Conservation (phyloP, 2,888 invertebrate genomes). For the Diarsia brunnea region DNA sequence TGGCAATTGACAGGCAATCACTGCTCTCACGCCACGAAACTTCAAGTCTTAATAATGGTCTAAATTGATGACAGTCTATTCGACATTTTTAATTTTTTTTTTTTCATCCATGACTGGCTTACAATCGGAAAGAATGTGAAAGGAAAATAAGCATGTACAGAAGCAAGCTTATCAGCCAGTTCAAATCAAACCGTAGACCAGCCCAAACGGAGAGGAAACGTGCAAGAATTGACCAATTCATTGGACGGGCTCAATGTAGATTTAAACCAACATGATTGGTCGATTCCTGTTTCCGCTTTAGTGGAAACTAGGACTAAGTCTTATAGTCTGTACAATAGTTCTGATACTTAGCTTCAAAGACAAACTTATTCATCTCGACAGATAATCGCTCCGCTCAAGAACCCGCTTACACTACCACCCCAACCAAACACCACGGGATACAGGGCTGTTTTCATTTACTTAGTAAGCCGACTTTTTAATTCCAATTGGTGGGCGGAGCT, state of each 20-base stretch:
- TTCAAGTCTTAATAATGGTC: background rate
- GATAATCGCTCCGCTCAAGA: slow-evolving; percentile 43
- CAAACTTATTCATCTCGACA: background rate
- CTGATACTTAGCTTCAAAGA: too few relatives aligned
- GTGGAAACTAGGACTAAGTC: too few relatives aligned
- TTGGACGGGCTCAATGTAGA: background rate
- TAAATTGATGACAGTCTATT: background rate
- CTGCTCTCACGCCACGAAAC: too few relatives aligned
- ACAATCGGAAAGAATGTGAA: background rate
- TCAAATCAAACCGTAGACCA: background rate
- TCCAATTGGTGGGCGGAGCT: slow-evolving; percentile 83
- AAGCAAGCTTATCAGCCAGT: background rate
- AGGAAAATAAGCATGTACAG: background rate
- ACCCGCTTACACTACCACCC: slow-evolving; percentile 56
- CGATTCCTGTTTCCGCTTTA: background rate
- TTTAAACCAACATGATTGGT: too few relatives aligned
- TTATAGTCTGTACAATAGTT: too few relatives aligned
- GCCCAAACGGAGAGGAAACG: background rate
- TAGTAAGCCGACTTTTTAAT: slow-evolving; percentile 83
- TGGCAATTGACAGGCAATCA: too few relatives aligned
- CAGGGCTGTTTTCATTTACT: slow-evolving; percentile 87
- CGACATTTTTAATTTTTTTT: background rate
- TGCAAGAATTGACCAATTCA: background rate
- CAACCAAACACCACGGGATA: slow-evolving; percentile 67
- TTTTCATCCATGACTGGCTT: background rate